Base-by-base conservation (phyloP, 30 jellyfish, hydroid and myxozoan genomes). In the Hydractinia symbiolongicarpus region DNA sequence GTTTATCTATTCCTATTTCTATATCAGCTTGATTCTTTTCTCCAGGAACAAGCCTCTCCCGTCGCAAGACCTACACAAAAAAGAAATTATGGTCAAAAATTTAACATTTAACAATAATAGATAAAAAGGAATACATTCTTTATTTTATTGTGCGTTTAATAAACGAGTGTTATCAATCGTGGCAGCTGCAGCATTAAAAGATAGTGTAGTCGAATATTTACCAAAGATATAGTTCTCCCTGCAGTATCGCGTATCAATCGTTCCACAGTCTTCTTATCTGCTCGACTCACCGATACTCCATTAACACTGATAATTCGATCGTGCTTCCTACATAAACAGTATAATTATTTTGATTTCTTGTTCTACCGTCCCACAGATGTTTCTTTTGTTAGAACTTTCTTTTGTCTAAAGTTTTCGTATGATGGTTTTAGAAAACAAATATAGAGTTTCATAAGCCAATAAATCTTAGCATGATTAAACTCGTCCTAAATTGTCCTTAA, bases 151-250 rank as follows among this genome's bases (percentile, higher is more conserved):
- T 13, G 2, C 74, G 9, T 7, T 6, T 6, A 64, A 64, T 7
- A 13, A 7, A 13, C 9, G 17, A 16, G 69, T 16, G 17, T 13
- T 16, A 58, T 13, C 69, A 11, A 16, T 58, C 19, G 15, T 58
- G 69, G 17, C 15, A 13, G 15, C 19, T 13, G 17, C 15, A 13
- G 69, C 69, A 16, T 58, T 13, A 58, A 58, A 58, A 10, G 10
- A 9, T n/a, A 57, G 30, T 7, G 16, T 7, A 62, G 5, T 62
- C 8, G 49, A 70, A 19, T 14, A 52, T 88, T 19, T 79, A 89
- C 96, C 95, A 89, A 85, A n/a, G 91, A 83, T 49, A 89, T 76
- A 8, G 80, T 71, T 51, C 93, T 70, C 10, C 95, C 95, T 5
- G 86, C 73, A 50, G 95, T 69, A 30, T 89, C 95, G 16, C 83